phyloP scores from a whole-genome alignment of 2,113 vertebrate genomes.

The Pterocles orientalis region DNA sequence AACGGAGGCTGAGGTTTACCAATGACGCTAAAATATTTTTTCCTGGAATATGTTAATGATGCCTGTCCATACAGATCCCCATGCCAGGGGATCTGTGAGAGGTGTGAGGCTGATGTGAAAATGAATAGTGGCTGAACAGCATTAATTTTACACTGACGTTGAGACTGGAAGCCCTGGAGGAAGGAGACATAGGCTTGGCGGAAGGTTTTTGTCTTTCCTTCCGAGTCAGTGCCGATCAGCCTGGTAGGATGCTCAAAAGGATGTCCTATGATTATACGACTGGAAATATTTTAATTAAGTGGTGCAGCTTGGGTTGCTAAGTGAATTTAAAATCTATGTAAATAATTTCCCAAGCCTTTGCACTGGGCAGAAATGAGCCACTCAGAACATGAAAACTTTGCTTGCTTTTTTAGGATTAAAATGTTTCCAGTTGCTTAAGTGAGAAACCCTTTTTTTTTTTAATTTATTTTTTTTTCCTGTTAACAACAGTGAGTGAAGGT shows the following conservation, averaged over 20 bases:
- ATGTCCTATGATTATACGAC: not conserved
- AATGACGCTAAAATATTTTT: not conserved
- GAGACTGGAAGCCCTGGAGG: not conserved
- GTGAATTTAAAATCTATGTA: not conserved
- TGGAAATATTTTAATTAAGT: conserved; percentile 34
- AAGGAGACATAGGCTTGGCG: not conserved
- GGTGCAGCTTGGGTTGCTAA: not conserved
- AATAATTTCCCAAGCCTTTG: conserved; percentile 20
- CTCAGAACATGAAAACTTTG: not conserved
- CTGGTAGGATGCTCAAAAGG: not conserved
- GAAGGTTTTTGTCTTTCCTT: not conserved
- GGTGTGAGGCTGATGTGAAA: not conserved
- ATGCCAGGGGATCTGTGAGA: not conserved
- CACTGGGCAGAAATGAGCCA: not conserved
- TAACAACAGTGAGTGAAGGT: conserved; percentile 38
- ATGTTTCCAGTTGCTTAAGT: conserved; percentile 59
- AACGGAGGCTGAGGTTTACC: not conserved
- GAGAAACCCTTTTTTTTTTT: conserved; percentile 32
- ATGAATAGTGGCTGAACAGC: not conserved
- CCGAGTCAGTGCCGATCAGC: not conserved
- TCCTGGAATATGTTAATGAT: fast-evolving
- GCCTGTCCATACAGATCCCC: not conserved
- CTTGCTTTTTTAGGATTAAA: conserved; percentile 21
- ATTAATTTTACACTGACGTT: not conserved
- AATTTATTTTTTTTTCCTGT: not conserved